These are phyloP conservation scores for Diabrotica balteata DNA, from an alignment of 2,888 invertebrate genomes.

Conservation along the genomic window DNA sequence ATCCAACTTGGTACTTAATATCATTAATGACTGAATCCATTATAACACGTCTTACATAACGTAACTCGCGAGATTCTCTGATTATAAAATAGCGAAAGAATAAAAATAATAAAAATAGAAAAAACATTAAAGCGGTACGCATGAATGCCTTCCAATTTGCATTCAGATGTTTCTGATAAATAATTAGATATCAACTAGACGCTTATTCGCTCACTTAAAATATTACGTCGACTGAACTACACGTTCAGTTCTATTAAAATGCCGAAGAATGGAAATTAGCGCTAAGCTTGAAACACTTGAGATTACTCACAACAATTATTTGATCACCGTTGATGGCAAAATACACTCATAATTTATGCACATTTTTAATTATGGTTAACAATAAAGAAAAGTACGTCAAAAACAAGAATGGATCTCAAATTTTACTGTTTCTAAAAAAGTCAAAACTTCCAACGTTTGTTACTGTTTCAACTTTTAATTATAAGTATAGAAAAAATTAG, in stretches of 20 bases:
- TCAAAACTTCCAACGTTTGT: too few relatives aligned
- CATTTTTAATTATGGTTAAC: too few relatives aligned
- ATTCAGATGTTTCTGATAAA: conserved; percentile 34
- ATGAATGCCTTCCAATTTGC: conserved; percentile 29
- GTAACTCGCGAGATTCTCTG: conserved; percentile 13
- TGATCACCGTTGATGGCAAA: too few relatives aligned
- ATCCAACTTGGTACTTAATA: conserved; percentile 2
- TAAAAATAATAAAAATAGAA: conserved; percentile 14
- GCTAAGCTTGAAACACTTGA: not conserved
- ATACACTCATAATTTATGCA: too few relatives aligned
- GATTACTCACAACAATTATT: too few relatives aligned
- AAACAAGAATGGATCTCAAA: too few relatives aligned
- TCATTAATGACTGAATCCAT: conserved; percentile 1
- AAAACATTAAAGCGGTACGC: conserved; percentile 19
- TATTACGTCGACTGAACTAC: conserved; percentile 24
- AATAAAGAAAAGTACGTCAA: too few relatives aligned
- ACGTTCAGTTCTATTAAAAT: conserved; percentile 12
- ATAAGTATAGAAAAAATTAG: too few relatives aligned
- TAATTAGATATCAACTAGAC: conserved; percentile 34
- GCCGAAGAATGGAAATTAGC: conserved; percentile 8
- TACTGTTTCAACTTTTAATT: too few relatives aligned
- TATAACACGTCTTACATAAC: conserved; percentile 20
- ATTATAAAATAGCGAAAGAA: conserved; percentile 19
- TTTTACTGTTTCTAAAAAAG: too few relatives aligned
- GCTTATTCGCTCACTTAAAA: conserved; percentile 31